Base-by-base conservation (phyloP, 2,113 vertebrate genomes). In the Perca flavescens region DNA sequence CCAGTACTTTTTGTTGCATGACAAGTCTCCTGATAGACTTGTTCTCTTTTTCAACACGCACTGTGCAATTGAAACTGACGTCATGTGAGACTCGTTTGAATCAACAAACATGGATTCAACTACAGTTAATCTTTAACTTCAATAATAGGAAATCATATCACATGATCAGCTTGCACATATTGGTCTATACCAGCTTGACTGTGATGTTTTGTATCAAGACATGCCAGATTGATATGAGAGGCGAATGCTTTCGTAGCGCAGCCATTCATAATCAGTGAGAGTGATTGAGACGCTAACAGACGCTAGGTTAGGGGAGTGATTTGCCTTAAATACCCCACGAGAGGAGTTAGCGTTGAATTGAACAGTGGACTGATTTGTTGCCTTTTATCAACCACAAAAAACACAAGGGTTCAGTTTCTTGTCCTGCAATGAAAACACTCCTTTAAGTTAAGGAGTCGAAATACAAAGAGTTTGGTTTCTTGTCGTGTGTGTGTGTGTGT, bases 31-130 rank as follows among this genome's bases (percentile, higher is more conserved):
- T 65, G 69, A 49, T 6, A 63, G 22, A 64, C 21, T 64, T 22
- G 2, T 25, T 75, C 1, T 53, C 60, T 54, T 56, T 40, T 40
- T 5, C 10, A 31, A 7, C 22, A 46, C 47, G 0, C 70, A 14
- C 15, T 14, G n/a, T 40, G 16, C 15, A 31, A 3, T 17, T 34
- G 3, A 70, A 81, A 40, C 2, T 66, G 13, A 68, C 19, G 46
- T 52, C 25, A 13, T 66, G 62, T 68, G 13, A 56, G 34, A 50
- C 43, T 34, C 21, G 2, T 77, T 81, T 78, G 52, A 74, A 47
- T 61, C 7, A 63, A 54, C 31, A 75, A 72, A 75, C 43, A 85
- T 5, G 13, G 22, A 82, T n/a, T 58, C 5, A 71, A 21, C 25
- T 25, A 6, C 3, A 61, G 60, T 64, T 68, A 31, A 79, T 83